phyloP scores from a whole-genome alignment of 2,888 invertebrate species.

The Furcula furcula region DNA sequence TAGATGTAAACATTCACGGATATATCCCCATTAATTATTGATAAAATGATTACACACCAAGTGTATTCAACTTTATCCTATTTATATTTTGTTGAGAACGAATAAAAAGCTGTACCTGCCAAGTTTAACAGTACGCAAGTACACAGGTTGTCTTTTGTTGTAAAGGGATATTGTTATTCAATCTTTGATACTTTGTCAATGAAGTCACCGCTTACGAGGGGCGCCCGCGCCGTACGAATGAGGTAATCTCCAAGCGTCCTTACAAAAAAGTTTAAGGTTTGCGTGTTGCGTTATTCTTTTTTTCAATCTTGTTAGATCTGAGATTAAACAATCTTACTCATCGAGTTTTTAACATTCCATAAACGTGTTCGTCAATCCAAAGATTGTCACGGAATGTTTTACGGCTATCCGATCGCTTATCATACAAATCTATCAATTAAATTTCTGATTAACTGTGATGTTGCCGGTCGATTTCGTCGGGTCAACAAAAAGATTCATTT shows the following conservation, averaged over 20 bases:
- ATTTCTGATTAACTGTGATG: slow-evolving; percentile 27
- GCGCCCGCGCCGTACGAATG: slow-evolving; percentile 51
- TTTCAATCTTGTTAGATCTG: slow-evolving; percentile 35
- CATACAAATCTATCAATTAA: slow-evolving; percentile 31
- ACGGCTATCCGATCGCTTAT: slow-evolving; percentile 20
- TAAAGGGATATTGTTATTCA: slow-evolving; percentile 43
- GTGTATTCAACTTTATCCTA: too few relatives aligned
- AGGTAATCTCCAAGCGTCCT: slow-evolving; percentile 55
- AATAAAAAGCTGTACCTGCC: slow-evolving; percentile 21
- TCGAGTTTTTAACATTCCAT: slow-evolving; percentile 35
- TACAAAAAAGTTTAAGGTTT: slow-evolving; percentile 45
- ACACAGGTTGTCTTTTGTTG: slow-evolving; percentile 48
- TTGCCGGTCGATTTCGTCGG: slow-evolving; percentile 13
- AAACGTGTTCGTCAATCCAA: slow-evolving; percentile 24
- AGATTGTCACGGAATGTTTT: slow-evolving; percentile 31
- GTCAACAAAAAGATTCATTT: slow-evolving; percentile 16
- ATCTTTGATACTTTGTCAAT: slow-evolving; percentile 40
- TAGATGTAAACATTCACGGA: too few relatives aligned
- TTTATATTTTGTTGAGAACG: too few relatives aligned
- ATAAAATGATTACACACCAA: too few relatives aligned
- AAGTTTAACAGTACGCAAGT: slow-evolving; percentile 30
- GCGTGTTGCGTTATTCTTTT: slow-evolving; percentile 37
- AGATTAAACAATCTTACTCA: slow-evolving; percentile 47
- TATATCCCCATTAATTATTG: too few relatives aligned
- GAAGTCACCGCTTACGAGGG: slow-evolving; percentile 51